phyloP scores from a whole-genome alignment of 2,113 vertebrate genomes.

The Paracanthobrama guichenoti region DNA sequence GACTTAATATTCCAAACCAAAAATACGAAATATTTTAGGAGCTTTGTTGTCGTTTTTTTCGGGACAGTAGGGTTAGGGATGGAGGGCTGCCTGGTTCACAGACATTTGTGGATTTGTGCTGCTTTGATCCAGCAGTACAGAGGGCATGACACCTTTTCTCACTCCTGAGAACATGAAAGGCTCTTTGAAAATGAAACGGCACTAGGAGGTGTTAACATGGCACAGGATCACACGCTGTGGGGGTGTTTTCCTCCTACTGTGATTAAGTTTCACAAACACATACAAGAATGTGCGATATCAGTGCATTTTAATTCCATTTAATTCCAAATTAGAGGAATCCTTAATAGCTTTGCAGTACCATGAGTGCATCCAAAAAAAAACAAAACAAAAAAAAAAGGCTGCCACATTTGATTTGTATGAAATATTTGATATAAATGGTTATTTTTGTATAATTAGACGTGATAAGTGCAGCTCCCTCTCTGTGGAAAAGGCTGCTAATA shows the following conservation, averaged over 20 bases:
- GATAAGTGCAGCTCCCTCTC: background rate
- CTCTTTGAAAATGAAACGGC: conserved; percentile 48
- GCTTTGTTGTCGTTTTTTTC: background rate
- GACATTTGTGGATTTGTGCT: conserved; percentile 20
- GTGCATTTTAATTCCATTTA: conserved; percentile 32
- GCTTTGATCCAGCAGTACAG: conserved; percentile 47
- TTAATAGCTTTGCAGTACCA: background rate
- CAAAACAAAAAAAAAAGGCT: background rate
- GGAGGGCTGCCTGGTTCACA: conserved; percentile 14
- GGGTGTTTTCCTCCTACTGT: conserved; percentile 34
- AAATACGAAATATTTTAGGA: conserved; percentile 8
- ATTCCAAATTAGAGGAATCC: background rate
- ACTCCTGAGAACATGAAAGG: conserved; percentile 35
- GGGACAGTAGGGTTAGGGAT: background rate
- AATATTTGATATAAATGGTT: background rate
- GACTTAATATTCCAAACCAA: background rate
- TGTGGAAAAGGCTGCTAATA: conserved; percentile 18
- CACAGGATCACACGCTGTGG: conserved; percentile 26
- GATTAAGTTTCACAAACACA: conserved; percentile 38
- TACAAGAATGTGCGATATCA: conserved; percentile 15
- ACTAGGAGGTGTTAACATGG: conserved; percentile 45
- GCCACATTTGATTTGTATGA: conserved; percentile 6
- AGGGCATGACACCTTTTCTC: conserved; percentile 38
- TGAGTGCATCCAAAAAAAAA: background rate
- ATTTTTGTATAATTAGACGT: conserved; percentile 22